Evolutionary conservation across 2,797 vertebrate genomes (phyloP).

Genomic region (Characodon lateralis): DNA sequence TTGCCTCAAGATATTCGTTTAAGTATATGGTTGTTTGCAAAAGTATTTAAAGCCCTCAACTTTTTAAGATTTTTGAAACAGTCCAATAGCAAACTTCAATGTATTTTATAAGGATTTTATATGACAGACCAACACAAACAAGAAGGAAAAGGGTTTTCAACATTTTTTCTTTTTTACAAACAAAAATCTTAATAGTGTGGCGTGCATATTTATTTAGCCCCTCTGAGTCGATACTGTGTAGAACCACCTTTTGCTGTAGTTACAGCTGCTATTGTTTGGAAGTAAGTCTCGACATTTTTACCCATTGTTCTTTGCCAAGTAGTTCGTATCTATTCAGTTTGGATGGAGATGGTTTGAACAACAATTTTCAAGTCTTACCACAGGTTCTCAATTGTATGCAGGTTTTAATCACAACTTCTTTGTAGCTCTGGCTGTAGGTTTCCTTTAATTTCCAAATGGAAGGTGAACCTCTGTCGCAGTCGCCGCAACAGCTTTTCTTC

Average conservation of each 20-base stretch:
- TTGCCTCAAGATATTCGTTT: neutral
- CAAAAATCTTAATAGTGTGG: neutral
- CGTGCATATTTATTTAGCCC: neutral
- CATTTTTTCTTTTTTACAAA: neutral
- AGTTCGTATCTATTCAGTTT: neutral
- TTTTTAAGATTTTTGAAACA: neutral
- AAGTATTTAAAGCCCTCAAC: neutral
- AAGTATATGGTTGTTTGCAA: neutral
- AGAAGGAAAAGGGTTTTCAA: neutral
- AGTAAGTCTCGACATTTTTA: neutral
- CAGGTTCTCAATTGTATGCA: neutral
- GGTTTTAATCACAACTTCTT: neutral
- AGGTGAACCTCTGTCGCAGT: too few relatives aligned
- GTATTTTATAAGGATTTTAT: neutral
- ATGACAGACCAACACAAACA: neutral
- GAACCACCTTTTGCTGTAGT: neutral
- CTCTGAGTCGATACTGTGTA: neutral
- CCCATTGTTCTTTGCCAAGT: neutral
- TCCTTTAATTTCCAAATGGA: neutral
- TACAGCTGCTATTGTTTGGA: neutral
- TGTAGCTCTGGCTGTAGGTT: neutral
- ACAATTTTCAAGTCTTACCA: neutral
- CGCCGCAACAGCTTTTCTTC: neutral
- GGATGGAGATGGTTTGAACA: neutral
- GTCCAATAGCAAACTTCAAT: neutral